Evolutionary conservation across 1,140 invertebrate genomes (phyloP).

Genomic region (Zaprionus vittiger): DNA sequence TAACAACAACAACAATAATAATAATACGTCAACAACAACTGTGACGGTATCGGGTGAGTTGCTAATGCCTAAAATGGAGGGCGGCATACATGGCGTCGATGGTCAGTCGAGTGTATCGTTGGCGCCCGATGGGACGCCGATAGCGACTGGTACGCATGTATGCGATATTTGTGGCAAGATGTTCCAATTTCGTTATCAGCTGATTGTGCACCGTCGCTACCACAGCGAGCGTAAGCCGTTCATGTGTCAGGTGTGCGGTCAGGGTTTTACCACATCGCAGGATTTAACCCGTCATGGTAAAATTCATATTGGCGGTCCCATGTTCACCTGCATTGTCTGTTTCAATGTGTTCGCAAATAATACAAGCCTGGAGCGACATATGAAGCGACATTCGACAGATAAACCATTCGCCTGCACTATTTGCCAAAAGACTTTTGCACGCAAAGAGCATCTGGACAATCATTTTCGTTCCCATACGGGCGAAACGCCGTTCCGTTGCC

Average conservation of each 20-base stretch:
- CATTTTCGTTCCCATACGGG: conserved; percentile 93
- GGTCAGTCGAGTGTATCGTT: conserved; percentile 85
- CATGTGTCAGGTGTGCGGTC: conserved; percentile 93
- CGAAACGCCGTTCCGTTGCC: conserved; percentile 90
- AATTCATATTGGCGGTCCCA: conserved; percentile 90
- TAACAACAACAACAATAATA: conserved; percentile 42
- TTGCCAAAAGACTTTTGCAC: conserved; percentile 94
- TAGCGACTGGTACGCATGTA: conserved; percentile 88
- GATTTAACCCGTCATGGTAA: conserved; percentile 92
- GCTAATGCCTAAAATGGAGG: conserved; percentile 86
- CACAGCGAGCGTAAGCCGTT: conserved; percentile 94
- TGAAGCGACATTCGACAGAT: conserved; percentile 91
- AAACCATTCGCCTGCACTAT: conserved; percentile 92
- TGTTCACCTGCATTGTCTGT: conserved; percentile 90
- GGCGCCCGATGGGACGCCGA: conserved; percentile 85
- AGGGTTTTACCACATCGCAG: conserved; percentile 90
- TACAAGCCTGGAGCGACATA: conserved; percentile 89
- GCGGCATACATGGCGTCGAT: conserved; percentile 85
- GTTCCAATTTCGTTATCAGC: conserved; percentile 93
- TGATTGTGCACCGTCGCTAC: conserved; percentile 92
- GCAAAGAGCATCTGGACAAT: conserved; percentile 93
- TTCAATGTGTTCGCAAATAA: conserved; percentile 91
- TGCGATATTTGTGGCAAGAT: conserved; percentile 94
- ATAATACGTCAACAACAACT: conserved; percentile 30
- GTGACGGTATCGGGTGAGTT: conserved; percentile 67